phyloP scores from a whole-genome alignment of 1,140 invertebrate genomes.

The Nomia melanderi region DNA sequence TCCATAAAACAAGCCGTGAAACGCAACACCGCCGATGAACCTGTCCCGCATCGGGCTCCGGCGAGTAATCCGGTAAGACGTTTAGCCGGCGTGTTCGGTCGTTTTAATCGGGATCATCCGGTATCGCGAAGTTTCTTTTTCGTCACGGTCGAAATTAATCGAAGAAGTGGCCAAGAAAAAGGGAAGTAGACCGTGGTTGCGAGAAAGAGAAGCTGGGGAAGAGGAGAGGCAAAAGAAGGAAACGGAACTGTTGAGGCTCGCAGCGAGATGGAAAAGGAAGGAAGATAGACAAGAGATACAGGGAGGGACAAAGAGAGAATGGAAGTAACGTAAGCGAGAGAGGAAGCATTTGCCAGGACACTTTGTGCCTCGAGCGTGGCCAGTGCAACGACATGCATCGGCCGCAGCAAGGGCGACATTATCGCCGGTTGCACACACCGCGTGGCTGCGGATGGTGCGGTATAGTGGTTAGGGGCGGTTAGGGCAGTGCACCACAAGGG shows the following conservation, averaged over 20 bases:
- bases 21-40: constrained; percentile 13
- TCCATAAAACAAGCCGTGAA: constrained; percentile 15
- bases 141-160: constrained; percentile 2
- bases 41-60: constrained; percentile 12
- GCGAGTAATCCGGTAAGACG: constrained; percentile 39
- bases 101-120: constrained; percentile 51
- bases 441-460: constrained; percentile 67
- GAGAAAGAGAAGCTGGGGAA: no score
- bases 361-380: constrained; percentile 54
- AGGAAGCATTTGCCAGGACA: constrained; percentile 5
- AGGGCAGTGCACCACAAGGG: constrained; percentile 77
- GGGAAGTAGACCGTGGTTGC: no score
- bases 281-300: background rate
- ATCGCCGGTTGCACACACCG: constrained; percentile 68
- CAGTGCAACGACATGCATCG: constrained; percentile 64
- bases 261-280: background rate
- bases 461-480: constrained; percentile 72
- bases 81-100: constrained; percentile 31
- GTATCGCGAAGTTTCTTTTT: constrained; percentile 21
- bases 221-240: background rate
- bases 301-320: background rate
- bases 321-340: background rate
- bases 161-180: background rate
- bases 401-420: constrained; percentile 69
- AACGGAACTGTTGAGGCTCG: background rate